These are phyloP conservation scores for Prenolepis imparis DNA, from an alignment of 2,888 invertebrate species.

Conservation along the genomic window DNA sequence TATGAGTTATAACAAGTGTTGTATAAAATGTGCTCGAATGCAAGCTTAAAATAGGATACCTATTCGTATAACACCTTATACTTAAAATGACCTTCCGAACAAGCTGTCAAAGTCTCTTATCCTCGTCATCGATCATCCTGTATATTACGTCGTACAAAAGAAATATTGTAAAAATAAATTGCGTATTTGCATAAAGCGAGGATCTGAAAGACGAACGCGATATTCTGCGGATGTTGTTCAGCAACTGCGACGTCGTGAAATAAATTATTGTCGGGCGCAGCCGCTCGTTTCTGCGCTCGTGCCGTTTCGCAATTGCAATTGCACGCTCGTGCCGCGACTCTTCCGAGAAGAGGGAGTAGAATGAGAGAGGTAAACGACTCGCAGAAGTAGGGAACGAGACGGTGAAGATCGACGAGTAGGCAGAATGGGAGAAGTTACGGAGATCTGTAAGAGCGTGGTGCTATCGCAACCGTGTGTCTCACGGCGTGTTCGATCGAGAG, in stretches of 20 bases:
- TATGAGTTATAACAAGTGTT: too few species aligned
- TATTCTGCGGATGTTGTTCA: slow-evolving; percentile 34
- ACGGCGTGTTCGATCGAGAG: slow-evolving; percentile 68
- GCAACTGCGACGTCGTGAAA: slow-evolving; percentile 31
- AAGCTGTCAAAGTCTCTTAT: too few species aligned
- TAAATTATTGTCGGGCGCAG: slow-evolving; percentile 23
- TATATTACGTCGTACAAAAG: neutral
- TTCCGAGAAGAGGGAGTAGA: slow-evolving; percentile 50
- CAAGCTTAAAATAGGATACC: too few species aligned
- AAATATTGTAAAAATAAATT: neutral
- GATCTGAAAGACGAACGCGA: slow-evolving; percentile 49
- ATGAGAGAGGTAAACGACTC: slow-evolving; percentile 33
- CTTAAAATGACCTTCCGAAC: too few species aligned
- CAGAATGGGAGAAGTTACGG: slow-evolving; percentile 56
- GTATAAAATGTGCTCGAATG: too few species aligned
- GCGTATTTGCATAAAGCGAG: neutral
- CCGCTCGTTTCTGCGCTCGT: slow-evolving; percentile 48
- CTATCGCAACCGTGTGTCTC: slow-evolving; percentile 78
- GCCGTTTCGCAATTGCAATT: slow-evolving; percentile 46
- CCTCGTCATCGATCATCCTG: too few species aligned
- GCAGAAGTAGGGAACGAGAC: slow-evolving; percentile 31
- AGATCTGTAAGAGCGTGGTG: slow-evolving; percentile 73
- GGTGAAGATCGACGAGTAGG: slow-evolving; percentile 49
- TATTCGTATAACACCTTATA: too few species aligned
- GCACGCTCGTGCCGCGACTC: slow-evolving; percentile 55